Evolutionary conservation across 2,113 vertebrate species (phyloP).

Genomic region (Ictidomys tridecemlineatus): DNA sequence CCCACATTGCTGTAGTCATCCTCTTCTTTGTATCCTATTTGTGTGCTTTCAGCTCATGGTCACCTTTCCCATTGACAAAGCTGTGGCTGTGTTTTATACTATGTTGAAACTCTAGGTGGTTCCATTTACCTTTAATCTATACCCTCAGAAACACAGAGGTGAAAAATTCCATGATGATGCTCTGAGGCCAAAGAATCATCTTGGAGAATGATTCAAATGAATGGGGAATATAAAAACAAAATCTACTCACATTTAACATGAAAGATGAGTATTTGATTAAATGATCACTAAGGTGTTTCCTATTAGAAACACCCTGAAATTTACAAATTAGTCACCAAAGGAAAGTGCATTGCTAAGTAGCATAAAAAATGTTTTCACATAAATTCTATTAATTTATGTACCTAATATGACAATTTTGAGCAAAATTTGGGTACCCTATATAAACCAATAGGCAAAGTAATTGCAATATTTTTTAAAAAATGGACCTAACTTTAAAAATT

Average conservation of each 20-base stretch:
- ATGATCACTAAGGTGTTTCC: background rate
- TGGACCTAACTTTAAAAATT: background rate
- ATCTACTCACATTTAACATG: background rate
- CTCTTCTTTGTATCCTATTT: slow-evolving; percentile 58
- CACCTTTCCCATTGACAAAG: slow-evolving; percentile 66
- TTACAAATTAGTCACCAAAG: background rate
- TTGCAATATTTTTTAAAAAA: background rate
- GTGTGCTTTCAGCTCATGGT: slow-evolving; percentile 53
- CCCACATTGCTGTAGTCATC: background rate
- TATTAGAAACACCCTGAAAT: background rate
- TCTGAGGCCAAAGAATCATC: slow-evolving; percentile 28
- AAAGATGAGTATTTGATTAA: too few relatives aligned
- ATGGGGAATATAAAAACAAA: background rate
- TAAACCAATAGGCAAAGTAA: background rate
- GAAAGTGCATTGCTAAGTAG: background rate
- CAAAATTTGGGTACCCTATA: background rate
- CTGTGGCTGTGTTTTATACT: slow-evolving; percentile 41
- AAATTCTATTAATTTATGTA: background rate
- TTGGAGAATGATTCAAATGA: background rate
- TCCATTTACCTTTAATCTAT: slow-evolving; percentile 62
- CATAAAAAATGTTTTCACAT: background rate
- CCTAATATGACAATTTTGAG: background rate
- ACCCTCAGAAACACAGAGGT: slow-evolving; percentile 57
- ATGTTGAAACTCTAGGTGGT: background rate
- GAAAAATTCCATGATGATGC: slow-evolving; percentile 59